Evolutionary conservation across 2,113 vertebrate genomes (phyloP).

Genomic region (Onychostruthus taczanowskii): DNA sequence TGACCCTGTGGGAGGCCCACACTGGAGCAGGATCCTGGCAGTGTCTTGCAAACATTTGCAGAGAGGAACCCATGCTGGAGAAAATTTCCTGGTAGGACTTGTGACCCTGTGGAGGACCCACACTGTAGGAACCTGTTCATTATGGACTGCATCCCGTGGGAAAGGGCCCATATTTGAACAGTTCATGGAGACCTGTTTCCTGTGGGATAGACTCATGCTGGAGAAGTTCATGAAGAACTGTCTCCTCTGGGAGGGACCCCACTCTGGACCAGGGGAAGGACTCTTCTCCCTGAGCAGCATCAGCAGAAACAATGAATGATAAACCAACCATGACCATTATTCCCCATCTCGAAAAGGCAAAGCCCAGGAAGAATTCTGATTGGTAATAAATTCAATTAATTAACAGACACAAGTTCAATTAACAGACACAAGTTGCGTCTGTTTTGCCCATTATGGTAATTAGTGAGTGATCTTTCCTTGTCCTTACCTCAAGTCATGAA

Average conservation of each 20-base stretch:
- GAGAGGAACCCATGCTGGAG: not conserved
- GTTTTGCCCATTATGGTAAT: not conserved
- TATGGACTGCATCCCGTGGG: not conserved
- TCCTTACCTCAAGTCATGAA: not conserved
- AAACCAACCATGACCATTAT: rapidly evolving
- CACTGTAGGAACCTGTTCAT: not conserved
- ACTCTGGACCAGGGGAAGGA: not conserved
- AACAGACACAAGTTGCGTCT: not conserved
- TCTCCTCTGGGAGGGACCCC: not conserved
- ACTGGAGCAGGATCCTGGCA: not conserved
- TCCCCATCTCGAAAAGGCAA: not conserved
- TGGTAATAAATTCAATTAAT: not conserved
- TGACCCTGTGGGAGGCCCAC: rapidly evolving
- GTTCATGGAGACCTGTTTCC: not conserved
- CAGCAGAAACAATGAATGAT: not conserved
- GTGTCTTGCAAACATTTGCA: not conserved
- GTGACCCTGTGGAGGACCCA: not conserved
- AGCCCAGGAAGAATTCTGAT: not conserved
- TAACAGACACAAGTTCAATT: not conserved
- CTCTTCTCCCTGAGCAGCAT: not conserved
- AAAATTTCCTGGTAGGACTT: not conserved
- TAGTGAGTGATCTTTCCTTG: not conserved
- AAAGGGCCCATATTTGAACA: not conserved
- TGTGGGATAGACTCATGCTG: not conserved
- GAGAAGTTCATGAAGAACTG: not conserved